Evolutionary conservation across 2,113 vertebrate genomes (phyloP).

Genomic region (Polyodon spathula): DNA sequence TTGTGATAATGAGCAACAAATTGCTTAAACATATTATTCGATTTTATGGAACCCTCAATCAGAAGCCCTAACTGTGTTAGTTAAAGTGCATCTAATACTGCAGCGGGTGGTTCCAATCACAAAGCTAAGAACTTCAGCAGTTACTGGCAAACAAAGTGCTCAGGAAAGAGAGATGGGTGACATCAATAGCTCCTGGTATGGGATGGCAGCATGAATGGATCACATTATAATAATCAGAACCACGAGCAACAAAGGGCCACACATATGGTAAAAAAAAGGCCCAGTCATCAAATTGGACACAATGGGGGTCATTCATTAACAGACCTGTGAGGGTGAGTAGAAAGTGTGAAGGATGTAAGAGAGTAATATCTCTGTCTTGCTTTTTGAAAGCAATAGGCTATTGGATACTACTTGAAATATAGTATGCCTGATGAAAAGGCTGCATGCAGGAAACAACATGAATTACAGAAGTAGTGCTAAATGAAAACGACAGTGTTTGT

Average conservation of each 20-base stretch:
- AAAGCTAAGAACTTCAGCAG: conserved; percentile 3
- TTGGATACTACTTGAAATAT: neutral
- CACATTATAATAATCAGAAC: conserved; percentile 40
- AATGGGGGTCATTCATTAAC: conserved; percentile 43
- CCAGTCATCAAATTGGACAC: conserved; percentile 24
- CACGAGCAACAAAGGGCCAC: conserved; percentile 27
- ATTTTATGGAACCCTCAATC: conserved; percentile 30
- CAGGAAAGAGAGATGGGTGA: neutral
- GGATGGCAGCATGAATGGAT: conserved; percentile 38
- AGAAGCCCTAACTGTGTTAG: conserved; percentile 17
- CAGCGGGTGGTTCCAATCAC: conserved; percentile 1
- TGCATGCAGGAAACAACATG: too few species aligned
- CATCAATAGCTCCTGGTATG: conserved; percentile 27
- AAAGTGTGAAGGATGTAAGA: conserved; percentile 10
- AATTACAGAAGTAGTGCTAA: too few species aligned
- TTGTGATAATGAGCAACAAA: conserved; percentile 51
- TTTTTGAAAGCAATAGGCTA: neutral
- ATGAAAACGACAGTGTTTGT: too few species aligned
- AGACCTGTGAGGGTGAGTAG: conserved; percentile 12
- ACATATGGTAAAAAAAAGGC: conserved; percentile 5
- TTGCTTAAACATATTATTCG: conserved; percentile 35
- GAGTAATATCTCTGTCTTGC: conserved; percentile 15
- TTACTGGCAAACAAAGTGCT: neutral
- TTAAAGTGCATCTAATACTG: neutral
- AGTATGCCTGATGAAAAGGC: neutral